Base-by-base conservation (phyloP, 1,140 invertebrate species). In the Drosophila trapezifrons region DNA sequence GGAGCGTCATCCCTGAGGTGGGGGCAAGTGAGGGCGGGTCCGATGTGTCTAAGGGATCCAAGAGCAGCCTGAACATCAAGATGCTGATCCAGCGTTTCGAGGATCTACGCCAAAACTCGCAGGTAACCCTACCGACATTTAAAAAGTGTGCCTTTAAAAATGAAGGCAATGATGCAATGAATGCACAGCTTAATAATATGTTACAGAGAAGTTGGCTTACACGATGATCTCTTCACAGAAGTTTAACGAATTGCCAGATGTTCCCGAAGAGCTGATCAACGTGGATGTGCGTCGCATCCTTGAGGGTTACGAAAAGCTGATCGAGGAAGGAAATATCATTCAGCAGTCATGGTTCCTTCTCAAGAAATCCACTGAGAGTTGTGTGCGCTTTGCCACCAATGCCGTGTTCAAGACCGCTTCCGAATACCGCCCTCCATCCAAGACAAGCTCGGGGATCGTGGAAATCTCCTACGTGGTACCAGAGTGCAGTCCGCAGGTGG, bases 251-350 rank as follows among this genome's bases (percentile, higher is more conserved):
- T 43, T 80, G 42, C 42, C 71, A 2, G 66, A 58, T 22, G 42
- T 89, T 43, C 83, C 83, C 10, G 72, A 77, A 49, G 84, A 87
- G 59, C 62, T 87, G 2, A 13, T 70, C 6, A 66, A 78, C 7
- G 83, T 87, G 22, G 83, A 87, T 62, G 83, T 87, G 32, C 49
- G 76, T 3, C 78, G 67, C 29, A 70, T 87, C 37, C 67, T 87
- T 2, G 56, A 70, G 15, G 72, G 72, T 27, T 87, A 89, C 35
- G 83, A 87, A 29, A 65, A 67, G 42, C 67, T 83, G 8, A 83
- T 87, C 29, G 51, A 74, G 9, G 84, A 87, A 1, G 84, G 60
- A 12, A 80, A 60, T 13, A 52, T 67, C 7, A 43, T 87, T 17
- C 83, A 87, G 27, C 65, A 73, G 4, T 80, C 80, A 2, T 89